Evolutionary conservation across 2,888 invertebrate genomes (phyloP), one percentile per base, ranked within the genome.

Genomic region (Laspeyria flexula): DNA sequence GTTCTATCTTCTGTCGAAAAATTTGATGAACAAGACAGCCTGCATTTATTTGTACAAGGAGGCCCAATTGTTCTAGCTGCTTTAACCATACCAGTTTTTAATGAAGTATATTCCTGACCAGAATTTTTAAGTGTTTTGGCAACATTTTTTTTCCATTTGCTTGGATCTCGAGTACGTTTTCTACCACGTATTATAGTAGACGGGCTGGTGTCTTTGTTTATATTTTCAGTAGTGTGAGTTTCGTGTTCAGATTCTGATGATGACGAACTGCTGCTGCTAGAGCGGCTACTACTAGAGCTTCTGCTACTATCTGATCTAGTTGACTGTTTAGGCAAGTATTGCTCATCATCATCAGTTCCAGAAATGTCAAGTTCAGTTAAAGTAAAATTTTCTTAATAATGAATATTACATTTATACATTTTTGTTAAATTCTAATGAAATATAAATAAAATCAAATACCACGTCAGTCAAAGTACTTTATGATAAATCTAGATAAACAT

Each of bases 91-190:
- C 43, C 34, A 15, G 25, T 23, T 15, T 13, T 30, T 30, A 30
- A 6, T 25, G 33, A 5, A 25, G 25, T 12, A 25, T 43, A 34
- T 33, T 33, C 29, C 23, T 45, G 38, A 29, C 29, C 44, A 30
- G 29, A 29, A 12, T 21, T 21, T 41, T 15, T 41, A n/a, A 41
- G 12, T 16, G 13, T 29, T 29, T 30, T 30, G 11, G 6, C 13
- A 13, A 33, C 23, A 21, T 15, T 34, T 25, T 9, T 6, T 25
- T 34, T 33, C 43, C 34, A 34, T 15, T 43, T 43, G 13, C n/a
- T 43, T n/a, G 33, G 34, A 5, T 43, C n/a, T 10, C 15, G 29
- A 30, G 29, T 30, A 30, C 29, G 29, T 30, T 10, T 30, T 30
- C 11, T 30, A n/a, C 29, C n/a, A 30, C 11, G 29, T 30, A n/a